Conservation (phyloP, 2,888 invertebrate genomes). For the Heliconius sara region DNA sequence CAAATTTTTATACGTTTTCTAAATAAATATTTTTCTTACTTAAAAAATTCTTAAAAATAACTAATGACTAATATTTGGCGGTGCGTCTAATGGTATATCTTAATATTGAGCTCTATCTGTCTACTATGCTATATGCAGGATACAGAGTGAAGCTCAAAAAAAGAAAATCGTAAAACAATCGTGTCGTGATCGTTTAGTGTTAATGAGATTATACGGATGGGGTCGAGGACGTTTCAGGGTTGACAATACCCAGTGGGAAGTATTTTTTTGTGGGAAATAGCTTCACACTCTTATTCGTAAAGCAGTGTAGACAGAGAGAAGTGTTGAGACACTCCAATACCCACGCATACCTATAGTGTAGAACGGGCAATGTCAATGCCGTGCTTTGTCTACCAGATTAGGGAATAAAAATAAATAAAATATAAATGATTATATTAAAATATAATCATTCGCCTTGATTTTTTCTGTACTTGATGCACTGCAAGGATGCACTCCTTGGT, state of each 20-base stretch:
- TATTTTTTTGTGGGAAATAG: not conserved
- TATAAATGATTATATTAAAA: too few relatives aligned
- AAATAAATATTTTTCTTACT: too few relatives aligned
- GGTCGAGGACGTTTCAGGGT: not conserved
- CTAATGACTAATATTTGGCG: not conserved
- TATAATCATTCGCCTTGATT: too few relatives aligned
- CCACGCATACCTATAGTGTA: not conserved
- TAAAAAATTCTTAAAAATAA: too few relatives aligned
- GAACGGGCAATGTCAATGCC: too few relatives aligned
- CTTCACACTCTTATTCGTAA: too few relatives aligned
- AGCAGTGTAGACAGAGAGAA: not conserved
- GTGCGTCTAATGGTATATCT: not conserved
- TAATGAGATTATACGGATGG: conserved; percentile 8
- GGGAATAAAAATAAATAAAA: too few relatives aligned
- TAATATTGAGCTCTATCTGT: not conserved
- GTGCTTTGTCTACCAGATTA: too few relatives aligned
- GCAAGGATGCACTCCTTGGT: too few relatives aligned
- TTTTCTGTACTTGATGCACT: too few relatives aligned
- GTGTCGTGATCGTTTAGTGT: conserved; percentile 10
- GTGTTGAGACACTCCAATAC: not conserved
- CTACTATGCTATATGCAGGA: not conserved
- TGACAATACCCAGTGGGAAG: not conserved
- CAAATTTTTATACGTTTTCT: too few relatives aligned
- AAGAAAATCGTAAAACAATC: not conserved
- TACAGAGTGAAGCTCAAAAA: not conserved